A percentile compares a stretch with the other conserved stretches of the same genome.
These are phyloP conservation scores for Biston betularia DNA, from an alignment of 2,888 invertebrate species.

Conservation along the genomic window DNA sequence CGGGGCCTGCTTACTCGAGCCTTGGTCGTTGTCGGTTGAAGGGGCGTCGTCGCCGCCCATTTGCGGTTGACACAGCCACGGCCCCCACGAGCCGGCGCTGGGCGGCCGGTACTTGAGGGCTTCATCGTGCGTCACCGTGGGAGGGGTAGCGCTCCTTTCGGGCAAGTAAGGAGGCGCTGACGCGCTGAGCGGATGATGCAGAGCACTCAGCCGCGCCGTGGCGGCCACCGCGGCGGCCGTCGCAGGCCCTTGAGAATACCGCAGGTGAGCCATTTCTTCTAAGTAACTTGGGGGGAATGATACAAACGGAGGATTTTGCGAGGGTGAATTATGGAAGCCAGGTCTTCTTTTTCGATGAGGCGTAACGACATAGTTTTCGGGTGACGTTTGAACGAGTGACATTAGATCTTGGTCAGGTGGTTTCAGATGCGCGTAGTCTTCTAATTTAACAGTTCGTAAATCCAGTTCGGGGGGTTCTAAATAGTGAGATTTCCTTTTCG, in stretches of 20 bases:
- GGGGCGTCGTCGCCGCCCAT: slow-evolving; percentile 84
- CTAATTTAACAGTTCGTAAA: slow-evolving; percentile 87
- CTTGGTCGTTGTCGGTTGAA: slow-evolving; percentile 82
- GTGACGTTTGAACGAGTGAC: slow-evolving; percentile 89
- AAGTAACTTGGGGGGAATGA: slow-evolving; percentile 92
- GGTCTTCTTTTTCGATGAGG: slow-evolving; percentile 94
- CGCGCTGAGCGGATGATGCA: slow-evolving; percentile 87
- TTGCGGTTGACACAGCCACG: slow-evolving; percentile 89
- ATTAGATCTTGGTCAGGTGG: slow-evolving; percentile 90
- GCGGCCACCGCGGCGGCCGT: slow-evolving; percentile 87
- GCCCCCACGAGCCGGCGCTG: slow-evolving; percentile 90
- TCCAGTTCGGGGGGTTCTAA: slow-evolving; percentile 90
- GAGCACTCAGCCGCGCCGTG: slow-evolving; percentile 77
- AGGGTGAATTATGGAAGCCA: slow-evolving; percentile 94
- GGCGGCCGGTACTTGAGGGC: slow-evolving; percentile 88
- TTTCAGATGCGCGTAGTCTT: slow-evolving; percentile 88
- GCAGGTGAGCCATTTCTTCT: slow-evolving; percentile 88
- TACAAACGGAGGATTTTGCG: slow-evolving; percentile 95
- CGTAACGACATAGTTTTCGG: slow-evolving; percentile 94
- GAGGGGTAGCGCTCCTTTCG: slow-evolving; percentile 87
- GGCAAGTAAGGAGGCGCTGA: slow-evolving; percentile 91
- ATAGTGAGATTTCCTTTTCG: slow-evolving; percentile 88
- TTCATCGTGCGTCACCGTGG: slow-evolving; percentile 85
- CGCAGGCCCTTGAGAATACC: slow-evolving; percentile 85
- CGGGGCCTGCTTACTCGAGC: slow-evolving; percentile 86